These are phyloP conservation scores for Siniperca scherzeri DNA, from an alignment of 2,797 vertebrate genomes.

Conservation along the genomic window DNA sequence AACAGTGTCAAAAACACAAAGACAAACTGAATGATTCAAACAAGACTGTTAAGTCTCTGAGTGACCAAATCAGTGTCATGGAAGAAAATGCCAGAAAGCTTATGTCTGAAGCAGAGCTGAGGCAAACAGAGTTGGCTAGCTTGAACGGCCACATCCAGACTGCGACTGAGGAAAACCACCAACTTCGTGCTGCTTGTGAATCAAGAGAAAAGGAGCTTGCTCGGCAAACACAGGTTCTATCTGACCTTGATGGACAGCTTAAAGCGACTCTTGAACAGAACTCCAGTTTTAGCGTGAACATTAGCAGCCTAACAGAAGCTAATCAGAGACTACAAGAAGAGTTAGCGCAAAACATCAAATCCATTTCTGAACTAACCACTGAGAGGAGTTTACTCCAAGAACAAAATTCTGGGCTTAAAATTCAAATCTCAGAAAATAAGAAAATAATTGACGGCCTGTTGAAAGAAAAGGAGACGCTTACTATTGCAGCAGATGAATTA, in stretches of 20 bases:
- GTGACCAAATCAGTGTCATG: conserved; percentile 67
- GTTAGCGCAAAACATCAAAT: conserved; percentile 68
- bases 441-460: conserved; percentile 75
- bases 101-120: conserved; percentile 69
- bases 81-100: conserved; percentile 76
- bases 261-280: conserved; percentile 63
- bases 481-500: conserved; percentile 76
- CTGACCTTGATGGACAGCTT: conserved; percentile 76
- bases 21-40: conserved; percentile 75
- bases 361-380: conserved; percentile 71
- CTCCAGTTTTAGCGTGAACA: conserved; percentile 68
- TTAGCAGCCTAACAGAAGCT: conserved; percentile 79
- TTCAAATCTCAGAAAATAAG: conserved; percentile 77
- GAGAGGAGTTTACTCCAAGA: conserved; percentile 76
- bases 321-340: conserved; percentile 83
- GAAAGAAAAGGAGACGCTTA: conserved; percentile 83
- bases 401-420: conserved; percentile 75
- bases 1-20: conserved; percentile 75
- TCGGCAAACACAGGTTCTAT: conserved; percentile 71
- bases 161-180: conserved; percentile 66
- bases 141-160: conserved; percentile 64
- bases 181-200: conserved; percentile 74
- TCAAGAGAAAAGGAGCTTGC: conserved; percentile 79
- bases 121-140: conserved; percentile 44
- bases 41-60: conserved; percentile 67